Evolutionary conservation across 2,797 vertebrate species (phyloP), one percentile per base, ranked within the genome.

Genomic region (Sebastes taczanowskii): DNA sequence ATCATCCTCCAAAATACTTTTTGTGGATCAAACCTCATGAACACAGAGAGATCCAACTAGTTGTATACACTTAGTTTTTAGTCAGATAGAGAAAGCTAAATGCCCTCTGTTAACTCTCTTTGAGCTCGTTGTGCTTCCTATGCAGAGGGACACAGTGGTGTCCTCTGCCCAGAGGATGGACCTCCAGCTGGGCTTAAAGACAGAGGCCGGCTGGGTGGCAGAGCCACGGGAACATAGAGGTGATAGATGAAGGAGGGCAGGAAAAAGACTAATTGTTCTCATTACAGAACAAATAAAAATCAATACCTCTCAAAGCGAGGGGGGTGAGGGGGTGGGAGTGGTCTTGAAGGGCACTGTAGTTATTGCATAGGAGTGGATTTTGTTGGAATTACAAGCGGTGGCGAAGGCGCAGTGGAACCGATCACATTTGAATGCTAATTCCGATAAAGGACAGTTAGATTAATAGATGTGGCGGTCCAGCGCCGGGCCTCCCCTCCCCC

Each of bases 241-340:
- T 94, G 92, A 94, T 92, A 83, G 89, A 95, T 93, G 91, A 93
- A 93, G 85, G 83, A 81, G 87, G 84, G 84, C 89, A 91, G 85
- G 89, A 88, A 91, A 91, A 93, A 94, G 93, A 94, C 92, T 94
- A 95, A 94, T 94, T 95, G 92, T 94, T 94, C 93, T 95, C 92
- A 95, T 95, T 95, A 95, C 86, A 84, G 85, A 93, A 90, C 90
- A 94, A 94, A 92, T 94, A 93, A 91, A 94, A 95, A 95, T 95
- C 94, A 92, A 94, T 95, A 91, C 58, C 74, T 91, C 83, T 94
- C 91, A 93, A 94, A 93, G 86, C 73, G 52, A 88, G 77, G 86
- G 84, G 38, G 14, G 38, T 6, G 6, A 3, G 2, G 88, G 78
- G 89, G 81, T 63, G 73, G 91, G 22, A 64, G 85, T 71, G 78